Evolutionary conservation across 2,113 vertebrate species (phyloP), one percentile per base, ranked within the genome.

Genomic region (Nettapus auritus): DNA sequence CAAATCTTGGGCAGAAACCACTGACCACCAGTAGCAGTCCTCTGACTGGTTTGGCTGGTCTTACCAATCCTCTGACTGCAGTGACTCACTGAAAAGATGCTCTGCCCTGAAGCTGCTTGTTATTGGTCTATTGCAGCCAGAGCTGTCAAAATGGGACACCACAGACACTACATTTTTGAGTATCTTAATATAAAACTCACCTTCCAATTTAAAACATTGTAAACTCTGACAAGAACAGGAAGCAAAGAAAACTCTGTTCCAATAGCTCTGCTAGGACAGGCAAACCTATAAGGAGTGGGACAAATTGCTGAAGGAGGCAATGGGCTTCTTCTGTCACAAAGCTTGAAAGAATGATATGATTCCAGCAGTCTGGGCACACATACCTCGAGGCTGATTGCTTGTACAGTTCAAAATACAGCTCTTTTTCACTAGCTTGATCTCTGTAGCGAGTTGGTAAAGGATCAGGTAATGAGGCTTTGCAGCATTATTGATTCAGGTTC

Each of bases 401-500:
- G 11, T 75, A 29, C 31, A 88, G 8, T 52, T 77, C 31, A 83
- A 74, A 82, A 55, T 20, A n/a, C 1, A 73, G 16, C 5, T 50
- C 18, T 36, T 81, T 53, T 14, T 8, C 36, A n/a, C 8, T 63
- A 28, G 7, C 6, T 17, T 55, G n/a, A 76, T 87, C 94, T 79
- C 57, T 82, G 6, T 29, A 69, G 13, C 34, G 4, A 83, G 11
- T 3, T 69, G 6, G 28, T 40, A 88, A 66, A 87, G 6, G 42
- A 34, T 82, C 20, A 52, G 12, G 56, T 33, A 69, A 60, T 40
- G 52, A 80, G 4, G 1, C 6, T 67, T 83, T 96, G 94, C 94
- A 96, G 90, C 79, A 22, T 79, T 95, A 97, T 97, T 79, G 96
- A 97, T 97, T 81, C 80, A 66, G 73, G 69, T 96, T 95, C 90